Percentiles rank a stretch among this genome's conserved stretches.
Conservation (phyloP, 2,888 invertebrate genomes). For the Drosophila mulleri region DNA sequence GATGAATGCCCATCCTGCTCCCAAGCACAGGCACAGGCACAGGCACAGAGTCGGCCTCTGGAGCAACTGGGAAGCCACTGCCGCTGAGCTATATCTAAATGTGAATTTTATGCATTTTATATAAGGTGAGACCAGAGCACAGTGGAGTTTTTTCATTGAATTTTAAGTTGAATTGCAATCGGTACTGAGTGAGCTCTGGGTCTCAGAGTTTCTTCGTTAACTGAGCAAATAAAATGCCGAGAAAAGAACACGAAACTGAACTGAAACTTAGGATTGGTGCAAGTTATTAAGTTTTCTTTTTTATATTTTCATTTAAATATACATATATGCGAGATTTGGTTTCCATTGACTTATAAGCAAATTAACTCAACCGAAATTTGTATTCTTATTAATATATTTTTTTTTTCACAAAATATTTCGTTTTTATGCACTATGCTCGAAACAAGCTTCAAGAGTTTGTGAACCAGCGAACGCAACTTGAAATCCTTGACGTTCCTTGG, state of each 20-base stretch:
- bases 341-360: neutral
- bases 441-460: conserved; percentile 36
- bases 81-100: conserved; percentile 62
- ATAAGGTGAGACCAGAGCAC: conserved; percentile 56
- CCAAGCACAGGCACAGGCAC: conserved; percentile 16
- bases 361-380: no score
- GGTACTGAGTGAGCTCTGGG: no score
- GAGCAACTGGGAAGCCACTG: conserved; percentile 54
- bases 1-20: conserved; percentile 65
- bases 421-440: conserved; percentile 42
- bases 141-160: conserved; percentile 39
- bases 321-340: neutral
- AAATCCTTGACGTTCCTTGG: conserved; percentile 64
- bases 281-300: no score
- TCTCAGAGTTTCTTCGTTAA: no score
- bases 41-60: conserved; percentile 12
- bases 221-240: no score
- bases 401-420: neutral
- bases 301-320: no score
- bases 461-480: conserved; percentile 41
- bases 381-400: no score
- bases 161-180: no score
- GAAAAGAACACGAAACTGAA: no score
- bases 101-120: conserved; percentile 74
- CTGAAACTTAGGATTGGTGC: neutral